phyloP scores from a whole-genome alignment of 1,140 invertebrate species.

The Manduca sexta region DNA sequence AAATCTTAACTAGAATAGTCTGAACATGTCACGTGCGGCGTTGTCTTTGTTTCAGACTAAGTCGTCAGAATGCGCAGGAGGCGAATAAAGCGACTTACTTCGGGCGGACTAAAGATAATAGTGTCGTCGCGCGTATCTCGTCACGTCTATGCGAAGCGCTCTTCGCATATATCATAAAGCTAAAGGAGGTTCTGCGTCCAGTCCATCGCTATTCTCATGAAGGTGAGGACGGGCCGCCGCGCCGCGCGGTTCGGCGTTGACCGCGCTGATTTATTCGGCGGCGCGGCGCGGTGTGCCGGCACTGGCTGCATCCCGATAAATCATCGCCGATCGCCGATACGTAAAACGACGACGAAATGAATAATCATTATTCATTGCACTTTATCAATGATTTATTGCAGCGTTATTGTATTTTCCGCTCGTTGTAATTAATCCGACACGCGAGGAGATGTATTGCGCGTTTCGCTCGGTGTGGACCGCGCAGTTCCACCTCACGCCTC shows the following conservation, averaged over 20 bases:
- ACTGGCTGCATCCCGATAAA: constrained; percentile 15
- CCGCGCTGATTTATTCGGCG: not conserved
- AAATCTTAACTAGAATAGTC: no score
- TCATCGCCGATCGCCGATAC: constrained; percentile 22
- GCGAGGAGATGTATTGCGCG: constrained; percentile 7
- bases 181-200: not conserved
- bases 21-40: no score
- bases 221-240: no score
- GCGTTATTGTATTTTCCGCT: constrained; percentile 40
- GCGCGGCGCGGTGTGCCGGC: not conserved
- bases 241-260: not conserved
- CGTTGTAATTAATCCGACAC: constrained; percentile 40
- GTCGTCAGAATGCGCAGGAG: no score
- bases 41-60: no score
- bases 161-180: not conserved
- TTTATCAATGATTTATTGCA: constrained; percentile 43
- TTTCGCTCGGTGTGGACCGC: no score
- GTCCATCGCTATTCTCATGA: not conserved
- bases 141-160: no score
- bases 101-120: no score
- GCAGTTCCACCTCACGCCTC: no score
- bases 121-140: no score
- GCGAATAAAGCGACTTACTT: no score
- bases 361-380: constrained; percentile 48
- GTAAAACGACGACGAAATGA: constrained; percentile 37